Conservation (phyloP, 37 sponge, comb jelly and placozoan species). For the Geodia barretti region DNA sequence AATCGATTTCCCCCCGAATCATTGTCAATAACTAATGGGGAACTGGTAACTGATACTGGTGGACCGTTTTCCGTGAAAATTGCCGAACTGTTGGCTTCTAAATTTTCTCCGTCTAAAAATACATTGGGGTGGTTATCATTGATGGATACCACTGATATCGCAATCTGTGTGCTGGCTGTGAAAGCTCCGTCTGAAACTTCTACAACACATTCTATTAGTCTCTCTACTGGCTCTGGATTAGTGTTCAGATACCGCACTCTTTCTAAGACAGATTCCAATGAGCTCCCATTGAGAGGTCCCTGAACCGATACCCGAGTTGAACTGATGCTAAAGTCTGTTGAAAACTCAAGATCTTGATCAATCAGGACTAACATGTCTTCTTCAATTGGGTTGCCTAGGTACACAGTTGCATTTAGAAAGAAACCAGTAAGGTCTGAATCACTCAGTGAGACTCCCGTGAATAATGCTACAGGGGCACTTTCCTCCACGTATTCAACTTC, state of each 20-base stretch:
- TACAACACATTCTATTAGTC: background rate
- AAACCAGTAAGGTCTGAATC: constrained; percentile 45
- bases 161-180: background rate
- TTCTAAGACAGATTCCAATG: background rate
- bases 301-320: background rate
- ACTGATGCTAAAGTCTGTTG: background rate
- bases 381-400: constrained; percentile 11
- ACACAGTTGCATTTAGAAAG: constrained; percentile 21
- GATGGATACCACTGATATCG: constrained; percentile 3
- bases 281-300: constrained; percentile 9
- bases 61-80: constrained; percentile 22
- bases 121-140: constrained; percentile 38
- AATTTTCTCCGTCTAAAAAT: background rate
- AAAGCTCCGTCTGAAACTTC: constrained; percentile 47
- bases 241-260: constrained; percentile 41
- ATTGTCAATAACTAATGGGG: constrained; percentile 19
- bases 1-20: constrained; percentile 38
- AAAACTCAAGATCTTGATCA: background rate
- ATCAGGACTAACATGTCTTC: constrained; percentile 1
- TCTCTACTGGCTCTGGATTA: constrained; percentile 17
- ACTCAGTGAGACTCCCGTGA: constrained; percentile 8
- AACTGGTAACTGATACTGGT: constrained; percentile 12
- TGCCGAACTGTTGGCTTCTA: constrained; percentile 1
- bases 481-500: constrained; percentile 41
- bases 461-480: constrained; percentile 28